Evolutionary conservation across 2,113 vertebrate species (phyloP).

Genomic region (Macaca nemestrina): DNA sequence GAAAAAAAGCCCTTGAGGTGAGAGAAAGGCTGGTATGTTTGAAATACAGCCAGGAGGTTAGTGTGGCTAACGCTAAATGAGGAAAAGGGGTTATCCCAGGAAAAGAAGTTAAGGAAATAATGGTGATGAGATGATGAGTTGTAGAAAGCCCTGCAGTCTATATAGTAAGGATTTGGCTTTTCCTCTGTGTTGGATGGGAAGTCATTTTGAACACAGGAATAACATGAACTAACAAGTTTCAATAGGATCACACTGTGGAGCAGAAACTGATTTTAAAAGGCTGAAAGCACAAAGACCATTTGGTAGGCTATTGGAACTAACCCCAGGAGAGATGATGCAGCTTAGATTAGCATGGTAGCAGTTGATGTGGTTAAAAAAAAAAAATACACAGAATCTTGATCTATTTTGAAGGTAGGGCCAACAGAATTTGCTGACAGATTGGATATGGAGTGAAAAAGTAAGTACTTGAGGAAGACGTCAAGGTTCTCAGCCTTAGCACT

Average conservation of each 20-base stretch:
- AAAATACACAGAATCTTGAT: not conserved
- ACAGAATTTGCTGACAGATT: not conserved
- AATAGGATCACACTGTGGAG: not conserved
- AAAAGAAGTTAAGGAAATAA: not conserved
- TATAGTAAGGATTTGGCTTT: not conserved
- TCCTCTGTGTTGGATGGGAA: not conserved
- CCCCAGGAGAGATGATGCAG: not conserved
- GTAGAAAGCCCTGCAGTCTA: not conserved
- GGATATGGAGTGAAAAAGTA: not conserved
- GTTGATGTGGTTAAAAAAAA: not conserved
- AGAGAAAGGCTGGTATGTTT: not conserved
- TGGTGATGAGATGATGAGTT: not conserved
- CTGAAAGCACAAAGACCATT: not conserved
- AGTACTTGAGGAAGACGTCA: not conserved
- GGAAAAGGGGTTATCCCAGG: not conserved
- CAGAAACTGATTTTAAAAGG: not conserved
- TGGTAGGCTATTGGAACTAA: not conserved
- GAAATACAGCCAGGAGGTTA: not conserved
- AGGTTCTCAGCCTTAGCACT: not conserved
- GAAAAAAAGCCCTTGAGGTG: not conserved
- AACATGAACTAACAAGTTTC: not conserved
- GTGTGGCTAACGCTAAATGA: not conserved
- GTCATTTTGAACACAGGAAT: not conserved
- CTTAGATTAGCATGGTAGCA: not conserved
- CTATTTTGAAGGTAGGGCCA: not conserved